Evolutionary conservation across 2,797 vertebrate species (phyloP), one percentile per base, ranked within the genome.

Genomic region (Peromyscus aztecus): DNA sequence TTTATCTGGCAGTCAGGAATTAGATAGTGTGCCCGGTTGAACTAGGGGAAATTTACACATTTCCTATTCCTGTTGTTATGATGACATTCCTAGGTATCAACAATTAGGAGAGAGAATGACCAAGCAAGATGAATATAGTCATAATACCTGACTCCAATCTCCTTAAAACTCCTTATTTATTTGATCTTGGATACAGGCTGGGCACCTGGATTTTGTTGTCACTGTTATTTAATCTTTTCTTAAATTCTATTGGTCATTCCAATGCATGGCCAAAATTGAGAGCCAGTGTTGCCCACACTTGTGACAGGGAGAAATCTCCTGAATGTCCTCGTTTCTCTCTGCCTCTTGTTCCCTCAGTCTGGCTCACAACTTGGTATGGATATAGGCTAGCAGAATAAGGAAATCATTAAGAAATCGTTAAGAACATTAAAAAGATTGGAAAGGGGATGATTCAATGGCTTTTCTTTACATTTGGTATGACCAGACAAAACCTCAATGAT

Each of bases 1-100:
- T 98, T 98, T 98, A 98, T 98, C 97, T 98, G 94, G 82, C 93
- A 98, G 81, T 81, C 89, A 97, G 91, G 95, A 98, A 98, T 98
- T 97, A 97, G 96, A 98, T 96, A 97, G 94, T 63, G 24, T 97
- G 97, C 94, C 92, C 97, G 96, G 77, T 97, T 98, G 97, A 75
- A 96, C 94, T 95, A 98, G 40, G 31, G 92, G 67, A 97, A 97
- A 97, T 97, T 76, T 91, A 94, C 27, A 76, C 97, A 96, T 97
- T 97, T 98, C 81, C n/a, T 97, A 91, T 63, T 40, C 55, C 92
- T 29, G 0, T 55, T 97, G 71, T 87, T 89, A 94, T 94, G 59
- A 37, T 97, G 96, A 97, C 91, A 90, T 98, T 95, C 89, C 91
- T 91, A 67, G 90, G 69, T 90, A 92, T 80, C 31, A 67, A 52